Percentiles rank a stretch among this genome's conserved stretches.
Evolutionary conservation across 2,888 invertebrate genomes (phyloP).

Genomic region (Thumatha senex): DNA sequence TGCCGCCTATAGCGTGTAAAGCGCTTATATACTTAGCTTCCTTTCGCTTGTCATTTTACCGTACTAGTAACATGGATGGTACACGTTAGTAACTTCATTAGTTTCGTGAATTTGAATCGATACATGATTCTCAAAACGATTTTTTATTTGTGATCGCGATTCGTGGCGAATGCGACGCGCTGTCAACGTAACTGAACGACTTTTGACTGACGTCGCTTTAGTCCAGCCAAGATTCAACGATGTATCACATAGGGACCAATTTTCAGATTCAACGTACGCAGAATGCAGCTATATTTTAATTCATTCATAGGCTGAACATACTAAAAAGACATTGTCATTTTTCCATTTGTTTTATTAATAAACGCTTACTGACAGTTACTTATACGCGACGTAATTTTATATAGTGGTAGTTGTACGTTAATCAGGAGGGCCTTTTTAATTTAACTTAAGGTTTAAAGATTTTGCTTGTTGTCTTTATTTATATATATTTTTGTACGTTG

Average conservation of each 20-base stretch:
- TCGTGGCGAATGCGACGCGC: constrained; percentile 32
- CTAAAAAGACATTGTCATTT: constrained; percentile 72
- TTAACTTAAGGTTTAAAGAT: constrained; percentile 65
- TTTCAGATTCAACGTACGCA: constrained; percentile 37
- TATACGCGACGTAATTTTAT: constrained; percentile 49
- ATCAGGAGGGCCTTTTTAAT: constrained; percentile 76
- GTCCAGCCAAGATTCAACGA: constrained; percentile 36
- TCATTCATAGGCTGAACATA: constrained; percentile 41
- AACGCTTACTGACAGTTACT: constrained; percentile 46
- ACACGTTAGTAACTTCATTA: constrained; percentile 32
- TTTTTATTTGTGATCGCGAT: constrained; percentile 12
- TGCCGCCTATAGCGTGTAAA: constrained; percentile 53
- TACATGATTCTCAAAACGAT: constrained; percentile 23
- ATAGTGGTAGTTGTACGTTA: constrained; percentile 70
- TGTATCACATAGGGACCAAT: constrained; percentile 65
- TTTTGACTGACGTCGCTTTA: constrained; percentile 2
- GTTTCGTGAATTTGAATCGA: constrained; percentile 18
- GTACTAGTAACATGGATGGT: constrained; percentile 22
- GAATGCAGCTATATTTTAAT: constrained; percentile 15
- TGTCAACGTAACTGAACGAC: constrained; percentile 31
- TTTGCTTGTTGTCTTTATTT: constrained; percentile 79
- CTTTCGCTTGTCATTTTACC: constrained; percentile 34
- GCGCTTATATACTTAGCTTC: constrained; percentile 36
- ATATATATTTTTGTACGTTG: constrained; percentile 73
- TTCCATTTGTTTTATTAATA: constrained; percentile 40